Evolutionary conservation across 1,140 invertebrate genomes (phyloP), one percentile per base, ranked within the genome.

Genomic region (Patella vulgata): DNA sequence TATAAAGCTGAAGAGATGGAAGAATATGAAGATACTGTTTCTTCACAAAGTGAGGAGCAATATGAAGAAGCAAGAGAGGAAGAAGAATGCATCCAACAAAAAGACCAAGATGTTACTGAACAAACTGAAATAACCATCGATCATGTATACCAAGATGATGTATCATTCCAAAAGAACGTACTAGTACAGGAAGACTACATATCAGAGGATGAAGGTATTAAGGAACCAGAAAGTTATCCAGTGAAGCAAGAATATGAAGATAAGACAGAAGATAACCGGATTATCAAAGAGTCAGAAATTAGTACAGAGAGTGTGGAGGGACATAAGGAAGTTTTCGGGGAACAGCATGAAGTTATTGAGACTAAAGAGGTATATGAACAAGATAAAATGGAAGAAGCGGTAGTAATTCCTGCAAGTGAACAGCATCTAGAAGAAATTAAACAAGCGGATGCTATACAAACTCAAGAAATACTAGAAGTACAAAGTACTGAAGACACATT

Each of bases 61-160:
- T 46, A 17, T 19, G 43, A 46, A 19, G 43, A 46, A 46, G 25
- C n/a, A 17, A 46, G 25, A 17, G 50, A 52, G 30, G 23, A 31
- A n/a, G n/a, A 21, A 17, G 3, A 50, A 50, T 28, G 12, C 14
- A 28, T 52, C n/a, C 28, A 9, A 52, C 21, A 52, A 19, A 31
- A 52, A 12, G 50, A 52, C 17, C 17, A 51, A 30, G n/a, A 51
- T 28, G 23, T 51, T 51, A 17, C 48, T 51, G 28, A 51, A 17
- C 25, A 51, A 46, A 19, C 8, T 46, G 43, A 46, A 46, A 17
- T 19, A 8, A 23, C n/a, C n/a, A 46, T 19, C n/a, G 8, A 17
- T 46, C n/a, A 8, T 8, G 43, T n/a, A 19, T 46, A 17, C n/a
- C 43, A 17, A 5, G 43, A 46, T 5, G 25, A 23, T 9, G n/a